phyloP scores from a whole-genome alignment of 2,113 vertebrate species.

The Silurus meridionalis region DNA sequence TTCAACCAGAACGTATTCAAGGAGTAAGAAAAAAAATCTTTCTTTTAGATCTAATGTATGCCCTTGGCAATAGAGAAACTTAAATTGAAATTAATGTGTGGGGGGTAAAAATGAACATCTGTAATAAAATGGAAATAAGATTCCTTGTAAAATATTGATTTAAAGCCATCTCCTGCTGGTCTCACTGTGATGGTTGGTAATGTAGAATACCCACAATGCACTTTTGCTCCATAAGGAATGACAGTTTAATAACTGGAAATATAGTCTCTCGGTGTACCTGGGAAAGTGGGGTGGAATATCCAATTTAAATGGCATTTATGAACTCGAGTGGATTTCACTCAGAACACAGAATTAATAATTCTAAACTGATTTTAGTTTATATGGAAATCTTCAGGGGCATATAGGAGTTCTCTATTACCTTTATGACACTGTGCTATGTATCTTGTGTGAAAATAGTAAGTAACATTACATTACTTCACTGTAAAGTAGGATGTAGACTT shows the following conservation, averaged over 20 bases:
- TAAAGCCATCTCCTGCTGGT: conserved; percentile 9
- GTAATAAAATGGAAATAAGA: conserved; percentile 49
- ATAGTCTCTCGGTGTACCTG: conserved; percentile 24
- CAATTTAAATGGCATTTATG: conserved; percentile 25
- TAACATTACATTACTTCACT: neutral
- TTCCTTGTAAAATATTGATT: conserved; percentile 50
- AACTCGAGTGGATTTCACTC: neutral
- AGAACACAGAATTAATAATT: conserved; percentile 10
- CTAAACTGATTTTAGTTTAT: conserved; percentile 10
- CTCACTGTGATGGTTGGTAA: neutral
- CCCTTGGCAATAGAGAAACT: conserved; percentile 25
- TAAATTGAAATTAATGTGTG: conserved; percentile 43
- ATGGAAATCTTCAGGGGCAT: neutral
- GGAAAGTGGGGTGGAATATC: conserved; percentile 27
- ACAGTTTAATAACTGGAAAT: conserved; percentile 41
- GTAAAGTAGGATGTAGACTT: neutral
- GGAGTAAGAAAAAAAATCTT: neutral
- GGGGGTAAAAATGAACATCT: conserved; percentile 17
- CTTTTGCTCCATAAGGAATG: conserved; percentile 36
- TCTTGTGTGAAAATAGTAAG: neutral
- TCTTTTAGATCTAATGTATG: conserved; percentile 25
- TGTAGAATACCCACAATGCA: conserved; percentile 28
- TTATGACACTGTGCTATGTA: neutral
- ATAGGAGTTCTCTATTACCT: neutral
- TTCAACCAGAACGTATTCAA: conserved; percentile 13